Base-by-base conservation (phyloP, 2,888 invertebrate genomes). In the Hartigia nigra region DNA sequence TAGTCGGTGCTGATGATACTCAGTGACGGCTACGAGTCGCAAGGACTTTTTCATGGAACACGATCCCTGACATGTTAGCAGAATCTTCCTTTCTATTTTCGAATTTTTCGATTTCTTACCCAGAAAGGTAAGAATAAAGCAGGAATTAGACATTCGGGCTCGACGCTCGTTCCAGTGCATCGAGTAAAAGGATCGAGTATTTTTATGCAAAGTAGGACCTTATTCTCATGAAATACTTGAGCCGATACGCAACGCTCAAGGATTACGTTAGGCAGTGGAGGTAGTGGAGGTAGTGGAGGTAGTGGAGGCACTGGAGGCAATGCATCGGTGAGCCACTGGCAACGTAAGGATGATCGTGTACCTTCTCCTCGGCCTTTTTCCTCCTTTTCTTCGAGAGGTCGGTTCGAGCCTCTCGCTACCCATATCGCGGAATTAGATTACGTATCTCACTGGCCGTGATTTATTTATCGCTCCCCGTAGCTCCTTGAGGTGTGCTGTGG, bases 401-500 rank as follows among this genome's bases (percentile, higher is more conserved):
- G 37, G 75, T 37, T 75, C 75, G 37, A 36, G 36, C 75, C 83
- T 80, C 81, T 82, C 81, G 84, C 82, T 83, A 81, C 78, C 81
- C 83, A 82, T 86, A 86, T 87, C 86, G 82, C 84, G 81, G 83
- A 89, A 89, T 89, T 89, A 86, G 89, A 89, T 89, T 87, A 88
- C 86, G 86, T 88, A 88, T 86, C 86, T 84, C 81, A 78, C 82
- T 82, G 84, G 81, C 83, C 85, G 88, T 89, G 88, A 89, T 89
- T 89, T 89, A 89, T 89, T 87, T 88, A 88, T 87, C 86, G 86
- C 76, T 55, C 55, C 55, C 78, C 74, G 81, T 77, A 79, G 86
- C 84, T 85, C 86, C 85, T 85, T 81, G 84, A 86, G 85, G 84
- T 83, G 84, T 83, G 85, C 84, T 82, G 81, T 12, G 76, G 78